A percentile compares a stretch with the other conserved stretches of the same genome.
phyloP scores from a whole-genome alignment of 2,797 vertebrate genomes.

The Anguilla megastoma region DNA sequence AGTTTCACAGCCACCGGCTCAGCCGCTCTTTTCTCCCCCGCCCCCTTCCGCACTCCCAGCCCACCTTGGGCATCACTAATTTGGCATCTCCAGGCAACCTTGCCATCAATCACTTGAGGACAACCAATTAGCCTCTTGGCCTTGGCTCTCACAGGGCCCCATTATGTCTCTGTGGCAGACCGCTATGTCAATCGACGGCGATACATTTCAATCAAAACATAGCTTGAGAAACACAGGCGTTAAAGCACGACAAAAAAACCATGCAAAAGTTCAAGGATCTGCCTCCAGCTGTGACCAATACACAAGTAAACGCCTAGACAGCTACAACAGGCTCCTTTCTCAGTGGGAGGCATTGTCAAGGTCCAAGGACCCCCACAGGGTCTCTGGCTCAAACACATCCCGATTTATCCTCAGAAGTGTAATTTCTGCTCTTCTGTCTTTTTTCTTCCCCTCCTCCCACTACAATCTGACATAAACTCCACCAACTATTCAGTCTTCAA shows the following conservation, averaged over 20 bases:
- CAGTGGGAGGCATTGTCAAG: slow-evolving; percentile 11
- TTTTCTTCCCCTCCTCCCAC: background rate
- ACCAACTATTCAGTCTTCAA: slow-evolving; percentile 26
- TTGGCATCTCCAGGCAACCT: slow-evolving; percentile 56
- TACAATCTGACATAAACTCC: slow-evolving; percentile 13
- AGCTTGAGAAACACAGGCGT: slow-evolving; percentile 7
- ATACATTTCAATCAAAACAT: slow-evolving; percentile 42
- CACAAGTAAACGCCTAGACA: slow-evolving; percentile 20
- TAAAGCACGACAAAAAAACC: slow-evolving; percentile 17
- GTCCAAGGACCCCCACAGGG: slow-evolving; percentile 17
- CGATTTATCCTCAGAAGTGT: background rate
- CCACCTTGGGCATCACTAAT: slow-evolving; percentile 57
- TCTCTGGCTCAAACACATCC: slow-evolving; percentile 27
- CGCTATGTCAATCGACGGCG: slow-evolving; percentile 44
- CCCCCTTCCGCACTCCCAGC: slow-evolving; percentile 46
- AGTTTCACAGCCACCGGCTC: slow-evolving; percentile 23
- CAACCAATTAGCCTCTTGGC: slow-evolving; percentile 65
- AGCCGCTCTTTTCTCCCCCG: slow-evolving; percentile 45
- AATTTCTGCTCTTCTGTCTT: slow-evolving; percentile 18
- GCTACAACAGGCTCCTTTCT: slow-evolving; percentile 23
- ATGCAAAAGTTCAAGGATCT: slow-evolving; percentile 28
- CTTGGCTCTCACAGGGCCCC: slow-evolving; percentile 50
- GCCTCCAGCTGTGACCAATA: slow-evolving; percentile 22
- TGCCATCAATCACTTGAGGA: slow-evolving; percentile 66
- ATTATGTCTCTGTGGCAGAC: slow-evolving; percentile 46